A percentile compares a stretch with the other conserved stretches of the same genome.
These are phyloP conservation scores for Drosophila busckii DNA, from an alignment of 1,140 invertebrate species.

Conservation along the genomic window DNA sequence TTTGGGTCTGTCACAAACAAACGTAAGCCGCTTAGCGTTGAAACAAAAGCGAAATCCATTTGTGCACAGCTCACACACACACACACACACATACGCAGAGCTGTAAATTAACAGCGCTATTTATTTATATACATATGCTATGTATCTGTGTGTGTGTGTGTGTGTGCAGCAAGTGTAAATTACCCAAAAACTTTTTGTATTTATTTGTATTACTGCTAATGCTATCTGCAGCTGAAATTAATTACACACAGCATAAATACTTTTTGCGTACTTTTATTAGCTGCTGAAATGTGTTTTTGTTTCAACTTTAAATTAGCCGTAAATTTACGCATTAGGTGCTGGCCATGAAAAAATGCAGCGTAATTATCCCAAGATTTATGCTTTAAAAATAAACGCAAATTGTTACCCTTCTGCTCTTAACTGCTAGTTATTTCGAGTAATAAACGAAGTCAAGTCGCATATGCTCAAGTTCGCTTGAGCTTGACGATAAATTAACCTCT, in stretches of 20 bases:
- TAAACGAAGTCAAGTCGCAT: background rate
- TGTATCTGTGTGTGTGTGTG: no score
- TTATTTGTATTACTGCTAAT: conserved; percentile 53
- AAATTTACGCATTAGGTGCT: conserved; percentile 22
- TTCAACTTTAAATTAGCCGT: conserved; percentile 26
- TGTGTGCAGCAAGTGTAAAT: no score
- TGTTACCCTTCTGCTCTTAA: background rate
- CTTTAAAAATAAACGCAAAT: no score
- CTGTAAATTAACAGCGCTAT: no score
- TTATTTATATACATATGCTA: no score
- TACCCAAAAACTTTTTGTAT: no score
- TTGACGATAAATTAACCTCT: conserved; percentile 60
- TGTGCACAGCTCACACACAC: no score
- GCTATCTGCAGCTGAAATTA: conserved; percentile 51
- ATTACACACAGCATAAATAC: conserved; percentile 41
- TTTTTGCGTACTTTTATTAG: conserved; percentile 39
- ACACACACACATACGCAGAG: background rate
- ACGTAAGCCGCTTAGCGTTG: conserved; percentile 19
- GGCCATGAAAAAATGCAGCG: no score
- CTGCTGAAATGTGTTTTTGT: conserved; percentile 46
- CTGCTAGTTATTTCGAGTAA: conserved; percentile 2
- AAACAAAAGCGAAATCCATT: conserved; percentile 21
- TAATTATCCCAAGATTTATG: no score
- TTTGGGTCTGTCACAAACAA: conserved; percentile 16
- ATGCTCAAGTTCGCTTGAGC: conserved; percentile 14